Evolutionary conservation across 2,888 invertebrate species (phyloP).

Genomic region (Idaea straminata): DNA sequence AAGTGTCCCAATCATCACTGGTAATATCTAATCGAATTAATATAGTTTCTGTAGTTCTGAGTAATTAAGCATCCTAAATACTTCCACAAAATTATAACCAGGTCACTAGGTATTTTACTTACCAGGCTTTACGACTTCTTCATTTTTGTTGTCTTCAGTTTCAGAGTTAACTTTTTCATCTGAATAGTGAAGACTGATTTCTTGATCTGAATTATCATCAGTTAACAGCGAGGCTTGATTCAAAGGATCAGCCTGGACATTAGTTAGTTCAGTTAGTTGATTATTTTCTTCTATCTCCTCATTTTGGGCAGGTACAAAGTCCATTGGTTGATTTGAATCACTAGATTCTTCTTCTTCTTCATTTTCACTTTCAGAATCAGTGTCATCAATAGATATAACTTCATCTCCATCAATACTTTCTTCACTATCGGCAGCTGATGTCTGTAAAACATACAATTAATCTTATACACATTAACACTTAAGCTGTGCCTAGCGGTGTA

Average conservation of each 20-base stretch:
- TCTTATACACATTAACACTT: no score
- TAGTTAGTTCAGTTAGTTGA: conserved; percentile 8
- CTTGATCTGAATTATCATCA: conserved; percentile 63
- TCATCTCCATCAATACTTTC: conserved; percentile 43
- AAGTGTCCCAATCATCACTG: not conserved
- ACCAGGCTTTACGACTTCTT: conserved; percentile 27
- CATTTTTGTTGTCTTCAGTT: conserved; percentile 21
- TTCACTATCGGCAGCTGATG: conserved; percentile 30
- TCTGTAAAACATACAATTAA: conserved; percentile 26
- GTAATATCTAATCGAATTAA: no score
- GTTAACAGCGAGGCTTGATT: conserved; percentile 63
- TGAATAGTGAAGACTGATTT: conserved; percentile 54
- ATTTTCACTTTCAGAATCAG: conserved; percentile 41
- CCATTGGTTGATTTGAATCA: conserved; percentile 15
- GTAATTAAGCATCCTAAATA: conserved; percentile 17
- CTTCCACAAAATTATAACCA: not conserved
- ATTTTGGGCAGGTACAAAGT: conserved; percentile 4
- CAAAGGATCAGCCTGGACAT: conserved; percentile 38
- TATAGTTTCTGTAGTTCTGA: not conserved
- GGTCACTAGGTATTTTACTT: conserved; percentile 4
- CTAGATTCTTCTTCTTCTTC: conserved; percentile 19
- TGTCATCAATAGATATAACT: conserved; percentile 53
- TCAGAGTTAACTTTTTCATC: conserved; percentile 40
- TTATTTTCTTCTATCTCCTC: conserved; percentile 16
- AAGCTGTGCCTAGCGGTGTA: no score